phyloP scores from a whole-genome alignment of 2,113 vertebrate species.

The Ovis canadensis region DNA sequence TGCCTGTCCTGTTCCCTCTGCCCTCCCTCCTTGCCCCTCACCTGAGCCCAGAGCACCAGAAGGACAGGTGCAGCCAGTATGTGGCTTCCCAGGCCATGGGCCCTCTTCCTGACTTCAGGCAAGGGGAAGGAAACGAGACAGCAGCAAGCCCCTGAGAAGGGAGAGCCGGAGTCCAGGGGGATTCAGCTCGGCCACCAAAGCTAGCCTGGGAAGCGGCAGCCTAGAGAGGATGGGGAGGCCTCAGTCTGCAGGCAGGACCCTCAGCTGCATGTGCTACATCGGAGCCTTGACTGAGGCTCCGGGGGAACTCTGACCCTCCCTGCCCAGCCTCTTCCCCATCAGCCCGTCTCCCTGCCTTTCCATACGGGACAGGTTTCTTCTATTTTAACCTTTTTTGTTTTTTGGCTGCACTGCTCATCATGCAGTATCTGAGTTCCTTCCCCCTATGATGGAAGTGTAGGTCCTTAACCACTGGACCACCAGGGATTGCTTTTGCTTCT shows the following conservation, averaged over 20 bases:
- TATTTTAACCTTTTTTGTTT: background rate
- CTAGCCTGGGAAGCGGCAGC: background rate
- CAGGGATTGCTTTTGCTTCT: background rate
- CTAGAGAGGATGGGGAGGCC: no score
- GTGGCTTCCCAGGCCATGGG: background rate
- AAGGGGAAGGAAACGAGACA: fast-evolving
- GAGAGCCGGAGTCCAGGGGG: background rate
- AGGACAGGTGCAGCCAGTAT: background rate
- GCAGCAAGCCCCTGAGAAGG: background rate
- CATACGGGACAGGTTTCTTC: background rate
- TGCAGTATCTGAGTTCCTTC: background rate
- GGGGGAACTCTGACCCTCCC: background rate
- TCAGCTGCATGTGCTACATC: background rate
- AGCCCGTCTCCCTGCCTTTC: background rate
- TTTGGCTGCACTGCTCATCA: background rate
- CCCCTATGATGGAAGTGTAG: background rate
- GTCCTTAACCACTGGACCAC: background rate
- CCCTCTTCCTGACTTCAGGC: background rate
- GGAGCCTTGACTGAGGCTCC: background rate
- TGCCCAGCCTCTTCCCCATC: no score
- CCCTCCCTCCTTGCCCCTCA: background rate
- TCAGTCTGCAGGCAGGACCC: background rate
- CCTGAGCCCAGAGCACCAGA: slow-evolving; percentile 24
- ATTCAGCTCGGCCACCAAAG: background rate
- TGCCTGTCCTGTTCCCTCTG: background rate